Conservation (phyloP, 2,113 vertebrate genomes). For the Enhydra lutris region DNA sequence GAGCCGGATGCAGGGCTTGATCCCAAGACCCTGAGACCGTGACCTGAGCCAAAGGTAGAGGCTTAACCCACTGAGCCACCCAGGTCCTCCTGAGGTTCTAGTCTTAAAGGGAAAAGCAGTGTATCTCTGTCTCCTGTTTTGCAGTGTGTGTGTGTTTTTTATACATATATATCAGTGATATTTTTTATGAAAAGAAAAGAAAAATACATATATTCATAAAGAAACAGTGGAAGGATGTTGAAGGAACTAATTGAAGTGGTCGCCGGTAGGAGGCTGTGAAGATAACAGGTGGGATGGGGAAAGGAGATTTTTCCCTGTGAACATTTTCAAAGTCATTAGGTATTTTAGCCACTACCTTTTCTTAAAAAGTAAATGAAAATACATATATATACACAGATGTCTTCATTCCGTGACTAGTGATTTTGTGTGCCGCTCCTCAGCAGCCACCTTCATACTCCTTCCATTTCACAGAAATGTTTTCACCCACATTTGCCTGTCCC, state of each 20-base stretch:
- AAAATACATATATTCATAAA: neutral
- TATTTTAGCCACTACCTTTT: neutral
- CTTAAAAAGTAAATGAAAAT: neutral
- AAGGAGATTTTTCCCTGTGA: neutral
- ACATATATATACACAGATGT: neutral
- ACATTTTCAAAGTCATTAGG: neutral
- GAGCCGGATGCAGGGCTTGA: accelerated
- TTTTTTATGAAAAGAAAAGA: neutral
- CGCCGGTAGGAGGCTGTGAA: neutral
- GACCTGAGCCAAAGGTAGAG: too few relatives aligned
- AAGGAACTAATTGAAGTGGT: neutral
- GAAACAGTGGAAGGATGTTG: neutral
- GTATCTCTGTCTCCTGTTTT: neutral
- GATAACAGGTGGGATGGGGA: neutral
- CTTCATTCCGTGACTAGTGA: neutral
- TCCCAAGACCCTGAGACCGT: too few relatives aligned
- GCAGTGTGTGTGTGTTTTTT: neutral
- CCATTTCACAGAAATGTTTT: neutral
- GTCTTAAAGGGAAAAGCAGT: too few relatives aligned
- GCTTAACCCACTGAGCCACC: too few relatives aligned
- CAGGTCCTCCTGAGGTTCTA: too few relatives aligned
- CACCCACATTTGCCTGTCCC: neutral
- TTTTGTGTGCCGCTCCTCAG: neutral
- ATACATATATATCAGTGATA: neutral
- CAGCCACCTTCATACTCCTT: accelerated